phyloP scores from a whole-genome alignment of 2,888 invertebrate genomes.

The Heliconius ismenius region DNA sequence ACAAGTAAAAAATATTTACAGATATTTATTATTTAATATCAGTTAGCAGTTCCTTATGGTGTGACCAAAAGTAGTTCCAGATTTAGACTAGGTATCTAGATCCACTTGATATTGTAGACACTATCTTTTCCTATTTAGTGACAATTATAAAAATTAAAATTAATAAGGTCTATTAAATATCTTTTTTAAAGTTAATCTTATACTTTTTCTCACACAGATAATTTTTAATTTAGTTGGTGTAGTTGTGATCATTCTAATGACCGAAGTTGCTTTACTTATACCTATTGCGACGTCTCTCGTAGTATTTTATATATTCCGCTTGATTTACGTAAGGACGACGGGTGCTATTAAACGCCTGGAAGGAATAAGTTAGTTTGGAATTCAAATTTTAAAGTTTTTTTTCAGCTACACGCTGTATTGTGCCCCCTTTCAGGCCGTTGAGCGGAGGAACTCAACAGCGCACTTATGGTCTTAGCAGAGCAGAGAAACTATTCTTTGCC shows the following conservation, averaged over 20 bases:
- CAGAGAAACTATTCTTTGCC: neutral
- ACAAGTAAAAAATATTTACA: slow-evolving; percentile 64
- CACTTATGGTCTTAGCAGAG: neutral
- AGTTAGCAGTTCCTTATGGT: neutral
- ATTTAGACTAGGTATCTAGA: neutral
- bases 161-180: neutral
- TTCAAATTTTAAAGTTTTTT: neutral
- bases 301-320: slow-evolving; percentile 83
- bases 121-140: neutral
- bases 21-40: neutral
- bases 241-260: slow-evolving; percentile 86
- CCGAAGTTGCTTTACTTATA: slow-evolving; percentile 74
- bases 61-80: neutral
- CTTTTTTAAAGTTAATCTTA: neutral
- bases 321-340: slow-evolving; percentile 85
- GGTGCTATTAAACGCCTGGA: slow-evolving; percentile 86
- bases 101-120: neutral
- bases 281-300: slow-evolving; percentile 81
- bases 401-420: too few relatives aligned
- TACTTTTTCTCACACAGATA: slow-evolving; percentile 78
- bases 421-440: too few relatives aligned
- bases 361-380: slow-evolving; percentile 81
- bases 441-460: too few relatives aligned
- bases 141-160: neutral
- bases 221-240: slow-evolving; percentile 89